Conservation (phyloP, 2,797 vertebrate species). For the Labroides dimidiatus region DNA sequence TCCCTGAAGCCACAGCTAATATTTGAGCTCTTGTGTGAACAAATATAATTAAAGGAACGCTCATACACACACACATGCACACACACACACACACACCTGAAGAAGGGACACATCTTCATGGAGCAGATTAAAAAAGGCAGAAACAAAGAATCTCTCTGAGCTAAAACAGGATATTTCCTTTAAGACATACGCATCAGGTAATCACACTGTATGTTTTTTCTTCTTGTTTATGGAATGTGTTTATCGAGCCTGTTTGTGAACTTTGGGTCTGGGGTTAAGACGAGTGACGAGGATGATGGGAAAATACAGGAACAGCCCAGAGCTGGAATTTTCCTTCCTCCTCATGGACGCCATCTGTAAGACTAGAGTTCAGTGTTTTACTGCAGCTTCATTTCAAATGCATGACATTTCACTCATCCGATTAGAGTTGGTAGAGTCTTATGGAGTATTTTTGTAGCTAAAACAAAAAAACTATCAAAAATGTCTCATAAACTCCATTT, state of each 20-base stretch:
- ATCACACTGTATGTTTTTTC: slow-evolving; percentile 33
- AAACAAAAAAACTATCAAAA: too few species aligned
- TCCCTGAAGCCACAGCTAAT: slow-evolving; percentile 61
- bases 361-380: neutral
- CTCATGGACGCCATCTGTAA: slow-evolving; percentile 1
- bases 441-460: too few species aligned
- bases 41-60: slow-evolving; percentile 66
- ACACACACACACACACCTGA: too few species aligned
- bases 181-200: slow-evolving; percentile 31
- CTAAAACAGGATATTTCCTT: slow-evolving; percentile 53
- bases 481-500: too few species aligned
- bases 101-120: slow-evolving; percentile 41
- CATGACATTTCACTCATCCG: too few species aligned
- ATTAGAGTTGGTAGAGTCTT: too few species aligned
- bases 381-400: neutral
- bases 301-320: neutral
- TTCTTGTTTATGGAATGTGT: slow-evolving; percentile 23
- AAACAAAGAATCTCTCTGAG: slow-evolving; percentile 34
- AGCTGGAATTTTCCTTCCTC: slow-evolving; percentile 50
- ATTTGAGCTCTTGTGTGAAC: slow-evolving; percentile 71
- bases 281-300: slow-evolving; percentile 12
- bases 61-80: slow-evolving; percentile 33
- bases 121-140: slow-evolving; percentile 12
- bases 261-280: slow-evolving; percentile 44
- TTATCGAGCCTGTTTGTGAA: slow-evolving; percentile 53